Evolutionary conservation across 1,140 invertebrate species (phyloP).

Genomic region (Drosophila arizonae): DNA sequence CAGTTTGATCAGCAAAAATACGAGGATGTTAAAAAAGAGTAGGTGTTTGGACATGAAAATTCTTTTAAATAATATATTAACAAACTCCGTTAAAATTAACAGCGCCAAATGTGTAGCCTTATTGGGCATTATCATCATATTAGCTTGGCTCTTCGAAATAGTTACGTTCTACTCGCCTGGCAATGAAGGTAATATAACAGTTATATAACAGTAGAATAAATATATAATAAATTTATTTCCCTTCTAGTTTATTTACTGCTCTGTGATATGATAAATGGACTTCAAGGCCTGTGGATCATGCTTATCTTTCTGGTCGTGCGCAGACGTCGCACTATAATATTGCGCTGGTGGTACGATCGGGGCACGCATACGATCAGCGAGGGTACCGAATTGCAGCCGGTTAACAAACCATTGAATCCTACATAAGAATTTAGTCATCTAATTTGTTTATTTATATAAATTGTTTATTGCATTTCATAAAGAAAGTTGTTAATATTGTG

Average conservation of each 20-base stretch:
- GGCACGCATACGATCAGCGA: conserved; percentile 69
- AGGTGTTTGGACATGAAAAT: conserved; percentile 9
- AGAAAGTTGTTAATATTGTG: conserved; percentile 57
- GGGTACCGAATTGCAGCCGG: conserved; percentile 61
- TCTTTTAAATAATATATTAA: not conserved
- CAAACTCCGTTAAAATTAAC: not conserved
- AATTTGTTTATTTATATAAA: conserved; percentile 63
- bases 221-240: not conserved
- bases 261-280: conserved; percentile 79
- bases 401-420: conserved; percentile 55
- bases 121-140: conserved; percentile 68
- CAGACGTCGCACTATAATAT: conserved; percentile 73
- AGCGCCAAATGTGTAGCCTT: conserved; percentile 79
- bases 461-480: conserved; percentile 71
- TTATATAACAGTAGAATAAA: not conserved
- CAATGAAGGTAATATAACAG: conserved; percentile 34
- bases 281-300: conserved; percentile 77
- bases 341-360: conserved; percentile 79
- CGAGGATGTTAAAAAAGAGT: conserved; percentile 80
- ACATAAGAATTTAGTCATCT: conserved; percentile 41
- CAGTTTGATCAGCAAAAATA: conserved; percentile 69
- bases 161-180: conserved; percentile 77
- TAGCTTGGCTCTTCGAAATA: conserved; percentile 80
- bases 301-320: conserved; percentile 78
- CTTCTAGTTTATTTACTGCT: conserved; percentile 58